phyloP scores from a whole-genome alignment of 2,888 invertebrate species.

The Cataglyphis cursor region DNA sequence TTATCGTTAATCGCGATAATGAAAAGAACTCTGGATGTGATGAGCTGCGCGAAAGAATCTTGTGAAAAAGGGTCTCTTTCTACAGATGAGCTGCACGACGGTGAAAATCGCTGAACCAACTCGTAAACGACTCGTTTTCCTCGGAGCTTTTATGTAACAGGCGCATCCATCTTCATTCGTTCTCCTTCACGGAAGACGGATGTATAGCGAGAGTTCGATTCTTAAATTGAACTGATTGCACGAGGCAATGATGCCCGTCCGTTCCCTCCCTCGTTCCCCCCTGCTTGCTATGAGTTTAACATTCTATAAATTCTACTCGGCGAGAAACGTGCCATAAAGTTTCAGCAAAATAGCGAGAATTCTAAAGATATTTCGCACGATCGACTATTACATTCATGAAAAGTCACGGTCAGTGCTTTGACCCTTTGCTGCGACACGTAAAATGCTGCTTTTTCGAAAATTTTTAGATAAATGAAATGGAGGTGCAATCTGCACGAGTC shows the following conservation, averaged over 20 bases:
- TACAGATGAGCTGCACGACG: not conserved
- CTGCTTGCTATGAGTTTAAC: not conserved
- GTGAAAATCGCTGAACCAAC: conserved; percentile 20
- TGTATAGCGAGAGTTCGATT: not conserved
- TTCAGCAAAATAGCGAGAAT: conserved; percentile 7
- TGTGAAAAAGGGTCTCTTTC: not conserved
- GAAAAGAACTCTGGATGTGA: not conserved
- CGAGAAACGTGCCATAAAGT: conserved; percentile 11
- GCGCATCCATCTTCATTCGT: conserved; percentile 33
- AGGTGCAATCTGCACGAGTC: not conserved
- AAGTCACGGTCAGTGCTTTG: conserved; percentile 14
- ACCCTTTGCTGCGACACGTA: not conserved
- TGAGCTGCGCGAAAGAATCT: not conserved
- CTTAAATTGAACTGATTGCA: not conserved
- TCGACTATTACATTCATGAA: not conserved
- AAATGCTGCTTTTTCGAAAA: conserved; percentile 1
- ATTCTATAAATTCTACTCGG: conserved; percentile 40
- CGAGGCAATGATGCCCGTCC: conserved; percentile 12
- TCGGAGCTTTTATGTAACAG: conserved; percentile 16
- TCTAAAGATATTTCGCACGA: conserved; percentile 30
- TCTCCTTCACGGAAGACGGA: conserved; percentile 8
- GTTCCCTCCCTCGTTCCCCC: not conserved
- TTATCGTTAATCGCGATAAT: not conserved
- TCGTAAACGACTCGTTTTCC: conserved; percentile 17
- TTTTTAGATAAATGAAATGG: not conserved